These are phyloP conservation scores for Todiramphus chloris DNA, from an alignment of 2,113 vertebrate species.

Conservation along the genomic window DNA sequence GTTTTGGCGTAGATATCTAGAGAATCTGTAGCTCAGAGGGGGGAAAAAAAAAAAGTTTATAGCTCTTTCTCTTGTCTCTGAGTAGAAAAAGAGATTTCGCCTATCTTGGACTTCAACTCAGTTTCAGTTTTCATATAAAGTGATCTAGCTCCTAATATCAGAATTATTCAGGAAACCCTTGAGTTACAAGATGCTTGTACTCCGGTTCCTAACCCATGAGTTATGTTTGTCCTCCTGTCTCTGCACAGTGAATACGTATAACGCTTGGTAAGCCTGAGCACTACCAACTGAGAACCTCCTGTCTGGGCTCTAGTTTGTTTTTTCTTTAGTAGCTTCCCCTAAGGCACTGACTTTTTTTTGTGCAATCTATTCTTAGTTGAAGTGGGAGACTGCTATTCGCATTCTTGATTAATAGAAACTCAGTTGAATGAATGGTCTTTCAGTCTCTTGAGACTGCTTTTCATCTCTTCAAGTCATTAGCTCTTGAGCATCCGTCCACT, in stretches of 20 bases:
- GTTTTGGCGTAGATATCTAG: neutral
- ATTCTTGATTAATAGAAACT: neutral
- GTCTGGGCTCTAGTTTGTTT: neutral
- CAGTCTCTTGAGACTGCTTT: neutral
- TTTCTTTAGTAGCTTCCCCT: neutral
- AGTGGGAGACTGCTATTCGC: neutral
- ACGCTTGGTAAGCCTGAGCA: neutral
- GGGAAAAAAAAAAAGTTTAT: neutral
- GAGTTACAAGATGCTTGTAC: neutral
- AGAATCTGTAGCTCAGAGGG: neutral
- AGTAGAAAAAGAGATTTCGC: neutral
- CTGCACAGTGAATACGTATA: neutral
- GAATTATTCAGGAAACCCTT: neutral
- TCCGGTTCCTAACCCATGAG: neutral
- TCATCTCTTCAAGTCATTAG: neutral
- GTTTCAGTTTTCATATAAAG: neutral
- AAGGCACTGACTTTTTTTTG: neutral
- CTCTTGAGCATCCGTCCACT: neutral
- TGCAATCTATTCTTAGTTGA: neutral
- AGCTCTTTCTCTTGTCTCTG: neutral
- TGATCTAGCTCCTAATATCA: neutral
- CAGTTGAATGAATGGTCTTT: conserved; percentile 5
- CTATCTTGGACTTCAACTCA: neutral
- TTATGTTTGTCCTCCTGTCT: neutral
- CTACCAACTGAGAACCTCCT: neutral